Base-by-base conservation (phyloP, 2,888 invertebrate genomes). In the Lordiphosa fenestrarum region DNA sequence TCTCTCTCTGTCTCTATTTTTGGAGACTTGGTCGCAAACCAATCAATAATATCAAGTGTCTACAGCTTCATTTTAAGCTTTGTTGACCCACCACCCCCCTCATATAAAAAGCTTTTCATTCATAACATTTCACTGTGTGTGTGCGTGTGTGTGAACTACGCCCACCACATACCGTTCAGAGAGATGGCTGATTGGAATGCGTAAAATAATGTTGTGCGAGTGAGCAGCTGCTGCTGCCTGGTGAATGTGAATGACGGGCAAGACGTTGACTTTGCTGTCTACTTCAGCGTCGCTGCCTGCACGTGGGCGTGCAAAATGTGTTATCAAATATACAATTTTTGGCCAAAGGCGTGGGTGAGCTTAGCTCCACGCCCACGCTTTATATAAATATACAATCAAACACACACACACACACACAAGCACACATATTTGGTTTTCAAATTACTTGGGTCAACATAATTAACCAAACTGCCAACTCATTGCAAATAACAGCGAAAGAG, bases 361-460 rank as follows among this genome's bases (percentile, higher is more conserved):
- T 54, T 70, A 65, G 65, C 48, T 72, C 54, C 54, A 54, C 15
- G 46, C 67, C 51, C 58, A 15, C 75, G 67, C 60, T 61, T 74
- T 62, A 68, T 62, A 68, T 54, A 58, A 55, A 59, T 64, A 68
- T 66, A 51, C 53, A 7, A 6, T 15, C 15, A 15, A 15, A 15
- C 15, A 15, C 15, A 15, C 15, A 15, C 15, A 15, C 15, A 15
- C 15, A 15, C 15, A 48, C 39, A 13, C 12, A 25, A n/a, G 42
- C 63, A 64, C 52, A 62, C 52, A 65, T 76, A 69, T 74, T 69
- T 71, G 57, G 66, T 76, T 71, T 63, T 71, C 61, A 65, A 78
- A 67, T 80, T 69, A 71, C 64, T 74, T 78, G 66, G 62, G 75
- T 69, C 80, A 78, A 78, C 65, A 69, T 72, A 80, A 83, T 83